Base-by-base conservation (phyloP, 2,888 invertebrate genomes). In the Sminthurinus aureus region DNA sequence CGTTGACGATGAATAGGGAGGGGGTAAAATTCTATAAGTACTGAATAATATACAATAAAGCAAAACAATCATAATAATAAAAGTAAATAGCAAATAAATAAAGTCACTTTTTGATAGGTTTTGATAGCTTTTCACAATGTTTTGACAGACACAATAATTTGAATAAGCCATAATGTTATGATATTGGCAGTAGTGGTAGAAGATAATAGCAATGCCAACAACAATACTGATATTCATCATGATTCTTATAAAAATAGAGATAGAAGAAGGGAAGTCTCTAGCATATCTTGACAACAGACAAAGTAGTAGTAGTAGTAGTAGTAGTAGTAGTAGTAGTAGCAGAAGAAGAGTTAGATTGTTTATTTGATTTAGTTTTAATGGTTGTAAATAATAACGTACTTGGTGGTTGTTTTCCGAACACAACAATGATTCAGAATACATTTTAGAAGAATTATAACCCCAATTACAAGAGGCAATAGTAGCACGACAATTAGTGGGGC, bases 371-470 rank as follows among this genome's bases (percentile, higher is more conserved):
- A 22, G 69, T 66, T 51, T 75, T 82, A 84, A 24, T 81, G 83
- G 76, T 84, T 84, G 83, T 83, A 83, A 82, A 86, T 79, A 52
- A 84, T 82, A 84, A 87, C 88, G 84, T 88, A 88, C 88, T 88
- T 88, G 81, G 86, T 85, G 11, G 85, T 86, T 12, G 87, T 83
- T 84, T 86, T 87, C 64, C 87, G 85, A 82, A 86, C 84, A 83
- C 88, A 88, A 81, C 88, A 88, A 76, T 87, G 87, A 81, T 85
- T 85, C 80, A 87, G 85, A 20, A 88, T 86, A 85, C 88, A 88
- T 85, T 88, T 88, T 81, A 88, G 79, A n/a, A 88, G 83, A 51
- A 88, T 66, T 58, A 87, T 86, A 75, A 86, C 86, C 50, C 88
- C 88, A 69, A 88, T 88, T 75, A 88, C 81, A 69, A 88, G 84